These are phyloP conservation scores for Helicoverpa zea DNA, from an alignment of 1,140 invertebrate species.

Conservation along the genomic window DNA sequence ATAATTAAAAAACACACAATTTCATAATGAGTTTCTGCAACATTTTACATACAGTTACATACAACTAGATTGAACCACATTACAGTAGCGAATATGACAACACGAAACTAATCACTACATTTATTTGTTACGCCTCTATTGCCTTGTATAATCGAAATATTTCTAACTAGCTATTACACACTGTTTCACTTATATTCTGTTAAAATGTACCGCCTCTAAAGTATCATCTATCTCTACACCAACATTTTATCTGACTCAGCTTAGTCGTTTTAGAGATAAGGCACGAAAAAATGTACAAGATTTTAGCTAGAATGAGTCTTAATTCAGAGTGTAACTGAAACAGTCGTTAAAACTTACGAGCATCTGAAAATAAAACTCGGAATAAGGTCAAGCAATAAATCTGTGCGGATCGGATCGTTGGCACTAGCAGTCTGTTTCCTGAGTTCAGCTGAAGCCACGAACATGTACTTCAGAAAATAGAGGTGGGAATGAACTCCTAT, in stretches of 20 bases:
- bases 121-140: neutral
- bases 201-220: no score
- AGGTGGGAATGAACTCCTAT: neutral
- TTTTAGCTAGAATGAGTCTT: no score
- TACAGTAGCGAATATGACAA: neutral
- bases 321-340: no score
- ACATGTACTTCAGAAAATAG: neutral
- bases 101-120: neutral
- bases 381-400: constrained; percentile 30
- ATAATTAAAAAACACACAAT: neutral
- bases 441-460: neutral
- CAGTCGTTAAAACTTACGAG: neutral
- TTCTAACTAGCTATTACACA: no score
- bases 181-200: no score
- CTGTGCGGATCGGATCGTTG: neutral
- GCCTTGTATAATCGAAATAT: neutral
- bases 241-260: no score
- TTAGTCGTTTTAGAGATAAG: no score
- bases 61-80: neutral
- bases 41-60: neutral
- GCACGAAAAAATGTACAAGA: no score
- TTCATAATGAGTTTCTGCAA: neutral
- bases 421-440: constrained; percentile 5
- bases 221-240: no score
- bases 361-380: constrained; percentile 2